Percentiles rank a stretch among this genome's conserved stretches.
These are phyloP conservation scores for Pseudochirops cupreus DNA, from an alignment of 2,797 vertebrate species.

Conservation along the genomic window DNA sequence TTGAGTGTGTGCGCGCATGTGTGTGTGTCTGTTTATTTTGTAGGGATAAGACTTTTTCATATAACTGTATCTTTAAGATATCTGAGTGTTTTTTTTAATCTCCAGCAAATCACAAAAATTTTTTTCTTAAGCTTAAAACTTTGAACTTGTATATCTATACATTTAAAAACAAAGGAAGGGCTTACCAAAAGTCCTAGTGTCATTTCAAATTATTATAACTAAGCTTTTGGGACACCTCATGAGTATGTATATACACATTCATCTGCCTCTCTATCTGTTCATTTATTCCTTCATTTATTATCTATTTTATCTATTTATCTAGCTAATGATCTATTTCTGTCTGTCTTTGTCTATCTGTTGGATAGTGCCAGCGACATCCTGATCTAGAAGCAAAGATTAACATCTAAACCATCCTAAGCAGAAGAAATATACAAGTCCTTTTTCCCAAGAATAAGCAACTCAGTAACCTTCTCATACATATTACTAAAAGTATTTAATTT, in stretches of 20 bases:
- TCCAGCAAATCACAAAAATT: neutral
- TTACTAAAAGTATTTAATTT: neutral
- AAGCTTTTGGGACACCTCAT: neutral
- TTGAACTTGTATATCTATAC: neutral
- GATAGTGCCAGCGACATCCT: neutral
- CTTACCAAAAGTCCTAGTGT: neutral
- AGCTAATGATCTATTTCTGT: neutral
- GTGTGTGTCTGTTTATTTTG: neutral
- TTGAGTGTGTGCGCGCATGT: neutral
- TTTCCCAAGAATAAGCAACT: neutral
- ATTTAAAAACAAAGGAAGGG: neutral
- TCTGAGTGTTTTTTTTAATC: neutral
- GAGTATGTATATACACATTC: neutral
- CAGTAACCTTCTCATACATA: neutral
- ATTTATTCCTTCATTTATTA: neutral
- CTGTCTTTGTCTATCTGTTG: neutral
- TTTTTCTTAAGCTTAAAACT: neutral
- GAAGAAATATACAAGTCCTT: neutral
- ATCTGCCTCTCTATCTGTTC: neutral
- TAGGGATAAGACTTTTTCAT: neutral
- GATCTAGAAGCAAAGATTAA: neutral
- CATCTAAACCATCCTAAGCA: neutral
- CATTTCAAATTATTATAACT: neutral
- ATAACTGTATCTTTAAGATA: neutral
- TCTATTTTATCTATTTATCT: neutral